A percentile compares a stretch with the other conserved stretches of the same genome.
Conservation (phyloP, 2,888 invertebrate species). For the Malthinus flaveolus region DNA sequence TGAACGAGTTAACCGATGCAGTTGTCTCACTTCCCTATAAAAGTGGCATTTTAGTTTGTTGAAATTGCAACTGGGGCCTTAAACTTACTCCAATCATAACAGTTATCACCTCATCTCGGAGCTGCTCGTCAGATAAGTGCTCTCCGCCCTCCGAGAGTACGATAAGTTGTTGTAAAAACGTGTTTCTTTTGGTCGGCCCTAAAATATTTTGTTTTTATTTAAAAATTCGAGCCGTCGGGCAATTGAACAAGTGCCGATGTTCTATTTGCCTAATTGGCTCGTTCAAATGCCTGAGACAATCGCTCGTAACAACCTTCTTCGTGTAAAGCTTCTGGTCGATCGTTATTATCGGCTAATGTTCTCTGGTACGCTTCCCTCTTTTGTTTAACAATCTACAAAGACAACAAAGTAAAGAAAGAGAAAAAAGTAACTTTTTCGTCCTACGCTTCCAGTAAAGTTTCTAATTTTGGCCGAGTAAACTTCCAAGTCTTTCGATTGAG, state of each 20-base stretch:
- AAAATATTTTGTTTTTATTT: conserved; percentile 4
- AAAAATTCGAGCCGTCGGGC: too few species aligned
- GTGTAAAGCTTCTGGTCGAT: too few species aligned
- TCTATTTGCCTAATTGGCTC: too few species aligned
- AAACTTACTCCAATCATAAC: conserved; percentile 59
- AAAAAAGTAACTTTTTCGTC: not conserved
- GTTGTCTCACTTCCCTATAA: conserved; percentile 8
- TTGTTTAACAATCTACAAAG: conserved; percentile 9
- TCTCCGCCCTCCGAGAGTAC: conserved; percentile 54
- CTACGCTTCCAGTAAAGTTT: conserved; percentile 4
- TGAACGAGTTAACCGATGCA: conserved; percentile 37
- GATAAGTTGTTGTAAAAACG: conserved; percentile 56
- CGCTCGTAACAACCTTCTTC: too few species aligned
- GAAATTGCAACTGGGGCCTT: not conserved
- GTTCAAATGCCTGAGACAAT: too few species aligned
- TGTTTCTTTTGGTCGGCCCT: conserved; percentile 45
- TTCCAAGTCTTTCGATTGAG: not conserved
- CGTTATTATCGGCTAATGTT: not conserved
- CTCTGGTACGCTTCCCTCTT: conserved; percentile 10
- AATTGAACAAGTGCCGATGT: too few species aligned
- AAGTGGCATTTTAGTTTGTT: not conserved
- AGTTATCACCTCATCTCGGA: conserved; percentile 59
- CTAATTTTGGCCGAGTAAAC: not conserved
- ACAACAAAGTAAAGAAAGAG: not conserved
- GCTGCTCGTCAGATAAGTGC: conserved; percentile 49